These are phyloP conservation scores for Bombyx mandarina DNA, from an alignment of 1,140 invertebrate genomes.

Conservation along the genomic window DNA sequence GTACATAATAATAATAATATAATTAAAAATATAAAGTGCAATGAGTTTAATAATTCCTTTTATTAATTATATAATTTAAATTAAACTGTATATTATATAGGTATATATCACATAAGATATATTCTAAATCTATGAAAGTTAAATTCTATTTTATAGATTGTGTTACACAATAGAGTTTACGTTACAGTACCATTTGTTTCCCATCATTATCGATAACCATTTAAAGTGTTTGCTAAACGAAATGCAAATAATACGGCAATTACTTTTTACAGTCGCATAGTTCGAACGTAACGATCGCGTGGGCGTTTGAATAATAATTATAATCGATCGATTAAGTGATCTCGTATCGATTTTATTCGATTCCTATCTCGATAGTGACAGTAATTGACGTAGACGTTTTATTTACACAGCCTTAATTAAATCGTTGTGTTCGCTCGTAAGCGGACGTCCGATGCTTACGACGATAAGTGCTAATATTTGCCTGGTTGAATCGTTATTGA, in stretches of 20 bases:
- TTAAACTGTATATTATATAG: no score
- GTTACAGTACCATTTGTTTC: not conserved
- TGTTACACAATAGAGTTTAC: no score
- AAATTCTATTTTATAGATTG: no score
- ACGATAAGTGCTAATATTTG: conserved; percentile 24
- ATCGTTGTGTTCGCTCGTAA: conserved; percentile 17
- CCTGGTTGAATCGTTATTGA: conserved; percentile 28
- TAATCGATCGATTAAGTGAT: conserved; percentile 15
- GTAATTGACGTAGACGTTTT: conserved; percentile 43
- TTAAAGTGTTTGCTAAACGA: not conserved
- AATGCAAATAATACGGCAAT: conserved; percentile 6
- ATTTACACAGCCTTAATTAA: conserved; percentile 36
- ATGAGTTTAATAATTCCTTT: no score
- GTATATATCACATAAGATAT: no score
- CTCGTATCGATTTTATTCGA: conserved; percentile 30
- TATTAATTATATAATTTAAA: no score
- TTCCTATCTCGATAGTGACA: conserved; percentile 27
- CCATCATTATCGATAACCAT: not conserved
- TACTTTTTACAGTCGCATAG: conserved; percentile 4
- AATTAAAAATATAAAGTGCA: no score
- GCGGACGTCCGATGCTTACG: conserved; percentile 18
- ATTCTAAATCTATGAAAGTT: no score
- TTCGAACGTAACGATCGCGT: conserved; percentile 27
- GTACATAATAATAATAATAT: no score
- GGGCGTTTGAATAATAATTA: conserved; percentile 24